A percentile compares a stretch with the other conserved stretches of the same genome.
phyloP scores from a whole-genome alignment of 2,797 vertebrate species.

The Tarsius wallacei region DNA sequence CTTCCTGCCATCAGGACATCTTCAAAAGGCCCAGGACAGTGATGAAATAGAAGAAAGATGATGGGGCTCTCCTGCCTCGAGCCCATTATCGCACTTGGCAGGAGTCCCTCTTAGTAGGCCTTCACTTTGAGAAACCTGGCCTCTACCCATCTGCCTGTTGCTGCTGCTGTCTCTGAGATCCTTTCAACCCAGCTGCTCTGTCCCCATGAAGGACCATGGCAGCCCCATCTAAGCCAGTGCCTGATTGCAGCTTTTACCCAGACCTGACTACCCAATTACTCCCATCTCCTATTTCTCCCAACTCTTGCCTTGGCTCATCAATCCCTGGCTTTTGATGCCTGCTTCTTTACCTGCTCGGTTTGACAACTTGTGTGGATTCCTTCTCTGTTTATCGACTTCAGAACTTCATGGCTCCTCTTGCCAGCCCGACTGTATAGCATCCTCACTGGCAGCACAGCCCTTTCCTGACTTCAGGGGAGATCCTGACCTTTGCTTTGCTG shows the following conservation, averaged over 20 bases:
- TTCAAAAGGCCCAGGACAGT: not conserved
- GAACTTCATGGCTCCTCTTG: not conserved
- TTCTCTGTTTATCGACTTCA: not conserved
- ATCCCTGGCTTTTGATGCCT: not conserved
- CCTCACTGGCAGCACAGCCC: not conserved
- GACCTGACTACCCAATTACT: not conserved
- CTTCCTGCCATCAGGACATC: not conserved
- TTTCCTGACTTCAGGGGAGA: not conserved
- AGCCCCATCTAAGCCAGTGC: not conserved
- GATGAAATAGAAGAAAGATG: not conserved
- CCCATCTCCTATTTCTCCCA: not conserved
- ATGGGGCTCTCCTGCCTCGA: not conserved
- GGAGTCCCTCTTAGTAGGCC: not conserved
- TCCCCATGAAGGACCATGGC: not conserved
- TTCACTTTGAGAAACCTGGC: not conserved
- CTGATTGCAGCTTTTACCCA: not conserved
- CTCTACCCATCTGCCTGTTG: not conserved
- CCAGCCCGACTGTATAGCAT: rapidly evolving
- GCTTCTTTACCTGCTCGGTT: not conserved
- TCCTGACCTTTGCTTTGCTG: not conserved
- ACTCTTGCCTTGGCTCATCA: not conserved
- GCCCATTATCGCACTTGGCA: not conserved
- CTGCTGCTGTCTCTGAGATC: not conserved
- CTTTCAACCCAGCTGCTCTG: not conserved
- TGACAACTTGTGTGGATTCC: not conserved